Percentiles rank a stretch among this genome's conserved stretches.
phyloP scores from a whole-genome alignment of 2,113 vertebrate genomes.

The Sciurus niger region DNA sequence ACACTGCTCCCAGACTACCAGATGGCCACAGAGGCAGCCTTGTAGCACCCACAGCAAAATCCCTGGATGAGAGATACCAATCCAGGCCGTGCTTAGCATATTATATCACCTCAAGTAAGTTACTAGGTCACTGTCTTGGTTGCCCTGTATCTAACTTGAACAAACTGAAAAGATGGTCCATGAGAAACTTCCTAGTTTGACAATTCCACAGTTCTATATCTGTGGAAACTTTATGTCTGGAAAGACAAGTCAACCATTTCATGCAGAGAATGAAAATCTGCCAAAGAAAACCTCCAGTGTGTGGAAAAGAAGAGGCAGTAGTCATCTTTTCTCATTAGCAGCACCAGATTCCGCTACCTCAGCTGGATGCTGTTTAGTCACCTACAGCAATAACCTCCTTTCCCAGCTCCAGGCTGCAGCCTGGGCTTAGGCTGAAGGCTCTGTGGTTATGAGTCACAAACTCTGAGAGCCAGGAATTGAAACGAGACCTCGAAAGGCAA shows the following conservation, averaged over 20 bases:
- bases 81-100: neutral
- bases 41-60: neutral
- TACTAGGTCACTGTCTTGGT: neutral
- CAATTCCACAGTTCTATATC: neutral
- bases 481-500: slow-evolving; percentile 18
- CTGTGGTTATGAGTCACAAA: slow-evolving; percentile 85
- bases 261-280: neutral
- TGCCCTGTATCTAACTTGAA: slow-evolving; percentile 20
- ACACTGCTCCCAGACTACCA: neutral
- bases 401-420: slow-evolving; percentile 51
- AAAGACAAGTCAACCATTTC: neutral
- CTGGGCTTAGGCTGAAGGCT: slow-evolving; percentile 65
- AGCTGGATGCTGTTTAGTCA: slow-evolving; percentile 42
- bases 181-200: neutral
- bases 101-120: neutral
- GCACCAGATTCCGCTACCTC: slow-evolving; percentile 1
- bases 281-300: slow-evolving; percentile 39
- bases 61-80: neutral
- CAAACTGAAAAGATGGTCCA: neutral
- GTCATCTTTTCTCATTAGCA: slow-evolving; percentile 50
- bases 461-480: slow-evolving; percentile 73
- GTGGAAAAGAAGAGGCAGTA: slow-evolving; percentile 50
- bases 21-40: too few relatives aligned
- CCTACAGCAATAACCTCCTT: slow-evolving; percentile 33
- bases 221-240: slow-evolving; percentile 43